A percentile compares a stretch with the other conserved stretches of the same genome.
phyloP scores from a whole-genome alignment of 1,140 invertebrate genomes.

The Halesus radiatus region DNA sequence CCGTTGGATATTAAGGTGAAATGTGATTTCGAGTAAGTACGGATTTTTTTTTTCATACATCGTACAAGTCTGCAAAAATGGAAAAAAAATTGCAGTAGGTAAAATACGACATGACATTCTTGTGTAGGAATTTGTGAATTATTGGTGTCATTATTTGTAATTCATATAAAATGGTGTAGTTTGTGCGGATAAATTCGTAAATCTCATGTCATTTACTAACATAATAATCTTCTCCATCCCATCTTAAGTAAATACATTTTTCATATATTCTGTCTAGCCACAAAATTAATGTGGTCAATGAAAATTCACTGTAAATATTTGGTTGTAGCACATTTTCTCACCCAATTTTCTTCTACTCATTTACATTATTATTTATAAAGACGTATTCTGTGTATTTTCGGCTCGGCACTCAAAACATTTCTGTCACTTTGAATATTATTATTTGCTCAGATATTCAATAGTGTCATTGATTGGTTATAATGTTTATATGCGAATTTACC shows the following conservation, averaged over 20 bases:
- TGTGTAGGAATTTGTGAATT: conserved; percentile 44
- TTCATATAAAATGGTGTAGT: conserved; percentile 47
- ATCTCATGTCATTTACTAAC: conserved; percentile 41
- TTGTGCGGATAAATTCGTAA: background rate
- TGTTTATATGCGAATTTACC: too few relatives aligned
- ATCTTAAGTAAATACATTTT: conserved; percentile 32
- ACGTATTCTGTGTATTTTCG: background rate
- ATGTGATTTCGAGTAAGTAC: background rate
- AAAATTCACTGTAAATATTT: conserved; percentile 11
- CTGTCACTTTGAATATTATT: too few relatives aligned
- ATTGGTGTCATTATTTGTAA: conserved; percentile 23
- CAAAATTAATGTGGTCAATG: background rate
- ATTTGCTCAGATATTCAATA: too few relatives aligned
- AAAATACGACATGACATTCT: conserved; percentile 44
- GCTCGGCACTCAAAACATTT: background rate
- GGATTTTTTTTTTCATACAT: background rate
- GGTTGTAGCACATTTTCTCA: background rate
- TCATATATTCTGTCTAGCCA: background rate
- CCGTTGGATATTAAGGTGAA: too few relatives aligned
- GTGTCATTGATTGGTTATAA: too few relatives aligned
- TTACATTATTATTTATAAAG: background rate
- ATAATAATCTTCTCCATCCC: background rate
- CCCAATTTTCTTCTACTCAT: background rate
- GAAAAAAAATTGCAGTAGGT: conserved; percentile 5
- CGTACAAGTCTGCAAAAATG: conserved; percentile 7